Conservation (phyloP, 2,888 invertebrate species). For the Tribolium freemani region DNA sequence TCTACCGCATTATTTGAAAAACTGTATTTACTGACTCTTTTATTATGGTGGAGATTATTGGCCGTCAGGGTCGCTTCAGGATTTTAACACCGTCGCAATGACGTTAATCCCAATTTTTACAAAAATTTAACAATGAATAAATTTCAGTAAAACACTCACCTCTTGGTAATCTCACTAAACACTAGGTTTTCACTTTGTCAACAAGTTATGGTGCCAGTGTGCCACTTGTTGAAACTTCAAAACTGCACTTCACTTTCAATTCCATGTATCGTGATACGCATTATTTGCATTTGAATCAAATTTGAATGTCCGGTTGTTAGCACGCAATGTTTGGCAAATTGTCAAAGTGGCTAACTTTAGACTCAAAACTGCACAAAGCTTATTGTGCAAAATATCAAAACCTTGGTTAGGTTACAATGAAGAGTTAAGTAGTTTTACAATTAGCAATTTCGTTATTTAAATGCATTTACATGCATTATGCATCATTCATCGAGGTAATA, state of each 20-base stretch:
- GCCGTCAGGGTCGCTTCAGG: constrained; percentile 1
- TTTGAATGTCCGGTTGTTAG: not conserved
- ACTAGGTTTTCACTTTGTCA: not conserved
- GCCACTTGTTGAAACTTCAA: not conserved
- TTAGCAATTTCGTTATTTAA: not conserved
- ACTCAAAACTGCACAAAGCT: not conserved
- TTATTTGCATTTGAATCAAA: not conserved
- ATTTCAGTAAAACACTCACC: too few relatives aligned
- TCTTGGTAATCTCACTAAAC: not conserved
- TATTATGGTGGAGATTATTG: constrained; percentile 4
- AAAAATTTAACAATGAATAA: constrained; percentile 1
- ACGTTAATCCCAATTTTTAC: not conserved
- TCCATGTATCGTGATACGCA: not conserved
- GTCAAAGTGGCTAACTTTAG: not conserved
- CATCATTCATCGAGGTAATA: not conserved
- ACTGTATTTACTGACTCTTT: constrained; percentile 18
- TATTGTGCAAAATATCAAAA: not conserved
- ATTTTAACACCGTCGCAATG: constrained; percentile 1
- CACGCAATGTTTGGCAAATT: not conserved
- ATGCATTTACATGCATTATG: not conserved
- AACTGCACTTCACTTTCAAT: not conserved
- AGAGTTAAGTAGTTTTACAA: not conserved
- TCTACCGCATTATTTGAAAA: constrained; percentile 12
- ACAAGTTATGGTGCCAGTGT: not conserved
- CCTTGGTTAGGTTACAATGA: not conserved